Evolutionary conservation across 1,140 invertebrate species (phyloP), one percentile per base, ranked within the genome.

Genomic region (Drosophila serrata): DNA sequence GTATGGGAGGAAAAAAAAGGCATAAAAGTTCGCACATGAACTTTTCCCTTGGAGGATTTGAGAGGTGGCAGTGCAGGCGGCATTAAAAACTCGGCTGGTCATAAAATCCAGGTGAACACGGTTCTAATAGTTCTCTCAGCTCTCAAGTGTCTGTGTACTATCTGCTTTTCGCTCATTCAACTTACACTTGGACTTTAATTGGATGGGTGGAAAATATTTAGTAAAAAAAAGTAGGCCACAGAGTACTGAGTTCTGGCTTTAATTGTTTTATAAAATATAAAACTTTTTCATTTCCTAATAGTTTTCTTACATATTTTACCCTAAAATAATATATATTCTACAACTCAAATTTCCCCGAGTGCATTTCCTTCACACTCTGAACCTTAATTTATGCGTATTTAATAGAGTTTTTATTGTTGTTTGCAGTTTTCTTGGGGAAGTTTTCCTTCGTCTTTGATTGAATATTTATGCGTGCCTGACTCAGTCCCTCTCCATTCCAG

Each of bases 341-440:
- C 9, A 9, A 2, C 1, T 49, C 2, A 17, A 31, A 22, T 35
- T 53, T 53, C 13, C 31, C 33, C 5, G 0, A 37, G 51, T 55
- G 51, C 33, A 37, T 73, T 31, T 17, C 9, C 37, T 46, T 40
- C 35, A n/a, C 45, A 37, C 51, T 15, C 55, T 40, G 43, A 43
- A 11, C 53, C 85, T 72, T 90, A 88, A 88, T 90, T 90, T 88
- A 88, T 88, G 85, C 84, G 81, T 90, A 90, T 88, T 88, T 90
- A 88, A 88, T 88, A 81, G 84, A 85, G 81, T 88, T 88, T 88
- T 88, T 88, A 88, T 88, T 88, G 81, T 88, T 88, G 81, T 90
- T 88, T 81, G 80, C 84, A 87, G 85, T 87, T 87, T 64, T 61
- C 58, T 55, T 45, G 49, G 48, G 48, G 49, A 84, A 87, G 72